Base-by-base conservation (phyloP, 2,797 vertebrate species). In the Numenius phaeopus region DNA sequence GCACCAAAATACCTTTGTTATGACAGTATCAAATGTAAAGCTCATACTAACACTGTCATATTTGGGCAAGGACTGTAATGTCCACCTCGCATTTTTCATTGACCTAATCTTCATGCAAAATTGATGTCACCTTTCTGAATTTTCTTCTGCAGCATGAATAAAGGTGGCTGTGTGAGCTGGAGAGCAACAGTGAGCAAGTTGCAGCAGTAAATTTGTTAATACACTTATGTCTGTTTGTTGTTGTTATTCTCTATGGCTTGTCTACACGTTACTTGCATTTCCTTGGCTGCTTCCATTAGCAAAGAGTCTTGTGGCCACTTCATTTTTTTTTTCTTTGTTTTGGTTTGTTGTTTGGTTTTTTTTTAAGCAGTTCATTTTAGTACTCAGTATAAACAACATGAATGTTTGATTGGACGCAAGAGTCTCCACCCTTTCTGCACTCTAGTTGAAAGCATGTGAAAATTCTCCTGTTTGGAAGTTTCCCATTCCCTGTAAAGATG, bases 191-290 rank as follows among this genome's bases (percentile, higher is more conserved):
- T 8, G 47, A 87, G 16, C 59, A 81, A 64, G 70, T 49, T 55
- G 32, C 29, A 81, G 39, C 32, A 30, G 9, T 22, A 37, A 73
- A 73, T 15, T 29, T 39, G 27, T 70, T 49, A 39, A 62, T 72
- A 22, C 4, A 47, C 6, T 34, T 26, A 10, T 1, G 6, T 14
- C 6, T 39, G 19, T 17, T 14, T 27, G 3, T 4, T 40, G n/a
- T 34, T 39, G 6, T 58, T 22, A 10, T 40, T 57, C 32, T 73
- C 69, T 40, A 26, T 55, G n/a, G 15, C 14, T 58, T 46, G 29
- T 54, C 44, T 72, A 14, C 27, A 19, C 13, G 42, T 20, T 9
- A 40, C 21, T 49, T 85, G 29, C 37, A 29, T 83, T 65, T 73
- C 50, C 64, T 55, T 19, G 6, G 11, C 77, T 55, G 62, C 16